Base-by-base conservation (phyloP, 2,113 vertebrate genomes). In the Setophaga kirtlandii region DNA sequence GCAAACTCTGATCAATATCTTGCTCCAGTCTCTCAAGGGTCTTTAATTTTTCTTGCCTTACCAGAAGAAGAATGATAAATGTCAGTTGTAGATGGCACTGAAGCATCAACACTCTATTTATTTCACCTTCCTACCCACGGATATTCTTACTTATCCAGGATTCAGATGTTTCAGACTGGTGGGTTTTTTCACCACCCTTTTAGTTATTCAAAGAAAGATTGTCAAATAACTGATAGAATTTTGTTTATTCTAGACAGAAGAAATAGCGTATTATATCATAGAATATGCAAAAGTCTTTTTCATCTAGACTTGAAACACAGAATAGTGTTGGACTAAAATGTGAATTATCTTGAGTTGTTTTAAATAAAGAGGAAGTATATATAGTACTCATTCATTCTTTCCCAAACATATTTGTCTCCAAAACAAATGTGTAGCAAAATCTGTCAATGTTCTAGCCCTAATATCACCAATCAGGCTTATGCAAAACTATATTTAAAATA, bases 11-110 rank as follows among this genome's bases (percentile, higher is more conserved):
- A 95, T 96, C 91, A 65, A 96, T 97, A 93, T 49, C 79, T 92
- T 90, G 37, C 81, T 93, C 49, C 73, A 35, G 21, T 84, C 31
- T 87, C 24, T 60, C 37, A 78, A 64, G 23, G 18, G 47, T 63
- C 56, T 44, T 85, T 83, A 63, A 87, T 73, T 87, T 95, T 79
- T 89, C 67, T 87, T 85, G 21, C 52, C 15, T 91, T 60, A 71
- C 75, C 65, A 56, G n/a, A 84, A 64, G 14, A 93, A 64, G 64
- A 95, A 95, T 94, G 86, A 94, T 90, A 90, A 95, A 95, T 96
- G 76, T 70, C 78, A 52, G 31, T 53, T 75, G 44, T 46, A 47
- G 68, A 37, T 68, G 53, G 68, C 69, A 69, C 68, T 87, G 58
- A 70, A 90, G 75, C 15, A 4, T 53, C 41, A 91, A 64, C 5